Evolutionary conservation across 2,113 vertebrate genomes (phyloP), one percentile per base, ranked within the genome.

Genomic region (Oncorhynchus gorbuscha): DNA sequence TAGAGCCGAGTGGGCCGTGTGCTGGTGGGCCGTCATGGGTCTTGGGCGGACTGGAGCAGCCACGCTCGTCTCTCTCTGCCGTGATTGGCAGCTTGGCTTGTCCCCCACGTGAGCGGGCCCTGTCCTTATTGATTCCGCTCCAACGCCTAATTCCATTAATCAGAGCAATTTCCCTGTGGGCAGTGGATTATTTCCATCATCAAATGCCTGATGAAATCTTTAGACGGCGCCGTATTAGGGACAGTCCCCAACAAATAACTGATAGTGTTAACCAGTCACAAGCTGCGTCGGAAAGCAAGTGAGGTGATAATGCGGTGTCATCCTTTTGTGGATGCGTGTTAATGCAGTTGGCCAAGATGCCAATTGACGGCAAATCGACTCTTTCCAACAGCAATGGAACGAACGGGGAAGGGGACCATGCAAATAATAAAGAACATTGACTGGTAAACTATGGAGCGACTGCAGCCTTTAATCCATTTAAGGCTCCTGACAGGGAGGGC

Each of bases 311-410:
- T 92, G 94, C 89, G 91, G 86, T 89, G 77, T 92, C 81, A 91
- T 84, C 91, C 95, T 94, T 95, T 94, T 96, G 96, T 98, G 96
- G 95, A 94, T 85, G 13, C 90, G 95, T 96, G 96, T 97, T 98
- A 98, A 97, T 97, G 96, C 92, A 8, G 20, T 22, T 86, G 94
- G 93, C 91, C 87, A 92, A 92, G 88, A 95, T 89, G 78, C 87
- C 92, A 95, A 94, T 91, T 92, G 95, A 94, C 93, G 89, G 94
- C 90, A 89, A 92, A 97, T 97, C 89, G 95, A 97, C 96, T 92
- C 87, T 84, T 93, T 73, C 94, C 95, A 94, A 94, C 86, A 90
- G 94, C 69, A 84, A 55, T 71, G 75, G 81, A 92, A 90, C 89
- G 87, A 92, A 39, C 16, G 5, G 30, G 30, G 11, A 28, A 66